These are phyloP conservation scores for Balearica regulorum DNA, from an alignment of 2,797 vertebrate genomes.

Conservation along the genomic window DNA sequence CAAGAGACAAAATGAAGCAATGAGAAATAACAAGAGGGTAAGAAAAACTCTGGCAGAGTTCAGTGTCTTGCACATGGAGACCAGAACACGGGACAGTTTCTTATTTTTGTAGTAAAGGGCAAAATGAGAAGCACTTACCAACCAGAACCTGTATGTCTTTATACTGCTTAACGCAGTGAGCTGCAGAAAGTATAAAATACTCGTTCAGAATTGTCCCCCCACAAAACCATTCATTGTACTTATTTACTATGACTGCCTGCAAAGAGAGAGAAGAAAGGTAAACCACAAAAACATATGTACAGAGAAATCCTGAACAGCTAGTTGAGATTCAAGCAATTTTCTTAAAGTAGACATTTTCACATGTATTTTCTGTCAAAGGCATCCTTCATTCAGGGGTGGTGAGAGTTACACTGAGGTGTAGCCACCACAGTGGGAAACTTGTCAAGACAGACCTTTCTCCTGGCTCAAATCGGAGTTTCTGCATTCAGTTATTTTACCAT, in stretches of 20 bases:
- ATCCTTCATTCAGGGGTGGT: not conserved
- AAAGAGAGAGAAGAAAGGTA: not conserved
- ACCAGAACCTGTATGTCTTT: not conserved
- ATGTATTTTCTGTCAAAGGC: not conserved
- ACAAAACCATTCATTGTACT: not conserved
- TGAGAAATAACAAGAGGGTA: not conserved
- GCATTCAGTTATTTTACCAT: not conserved
- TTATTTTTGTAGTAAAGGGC: not conserved
- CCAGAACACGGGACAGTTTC: not conserved
- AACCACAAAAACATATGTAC: not conserved
- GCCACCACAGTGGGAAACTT: not conserved
- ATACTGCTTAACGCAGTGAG: rapidly evolving
- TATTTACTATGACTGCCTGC: not conserved
- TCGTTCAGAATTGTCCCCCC: not conserved
- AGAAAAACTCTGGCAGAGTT: not conserved
- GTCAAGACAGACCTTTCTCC: not conserved
- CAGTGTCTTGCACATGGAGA: not conserved
- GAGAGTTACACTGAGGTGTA: not conserved
- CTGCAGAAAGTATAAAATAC: not conserved
- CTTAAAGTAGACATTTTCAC: not conserved
- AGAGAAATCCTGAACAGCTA: not conserved
- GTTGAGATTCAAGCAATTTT: not conserved
- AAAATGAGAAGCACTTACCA: not conserved
- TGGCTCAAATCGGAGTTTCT: not conserved
- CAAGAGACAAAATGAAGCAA: not conserved